Evolutionary conservation across 2,797 vertebrate genomes (phyloP).

Genomic region (Capromys pilorides): DNA sequence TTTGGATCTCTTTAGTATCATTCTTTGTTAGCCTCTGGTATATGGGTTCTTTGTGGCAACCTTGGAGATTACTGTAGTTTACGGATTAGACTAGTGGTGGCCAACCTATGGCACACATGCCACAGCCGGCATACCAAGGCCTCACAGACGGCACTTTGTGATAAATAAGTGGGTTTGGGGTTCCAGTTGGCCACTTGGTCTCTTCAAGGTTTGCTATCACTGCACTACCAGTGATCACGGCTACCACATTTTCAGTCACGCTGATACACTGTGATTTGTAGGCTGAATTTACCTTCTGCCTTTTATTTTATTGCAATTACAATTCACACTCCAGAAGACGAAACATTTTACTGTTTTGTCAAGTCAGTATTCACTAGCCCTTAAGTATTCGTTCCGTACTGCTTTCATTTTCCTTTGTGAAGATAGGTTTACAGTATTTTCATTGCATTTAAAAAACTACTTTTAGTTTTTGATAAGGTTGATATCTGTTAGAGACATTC

Average conservation of each 20-base stretch:
- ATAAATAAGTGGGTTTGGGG: not conserved
- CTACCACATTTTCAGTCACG: not conserved
- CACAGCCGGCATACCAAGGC: not conserved
- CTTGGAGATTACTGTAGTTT: not conserved
- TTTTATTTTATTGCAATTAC: not conserved
- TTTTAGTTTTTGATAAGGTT: constrained; percentile 9
- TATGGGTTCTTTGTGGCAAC: not conserved
- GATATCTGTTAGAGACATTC: not conserved
- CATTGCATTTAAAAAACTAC: not conserved
- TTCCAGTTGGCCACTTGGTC: not conserved
- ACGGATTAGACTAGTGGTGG: not conserved
- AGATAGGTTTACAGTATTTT: not conserved
- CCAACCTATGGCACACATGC: not conserved
- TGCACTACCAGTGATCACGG: not conserved
- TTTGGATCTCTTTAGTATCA: not conserved
- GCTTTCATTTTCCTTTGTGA: not conserved
- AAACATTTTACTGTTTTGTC: not conserved
- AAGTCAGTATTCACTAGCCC: not conserved
- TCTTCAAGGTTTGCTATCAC: not conserved
- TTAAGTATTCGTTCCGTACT: not conserved
- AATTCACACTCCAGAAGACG: not conserved
- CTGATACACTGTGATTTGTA: not conserved
- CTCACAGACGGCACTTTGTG: not conserved
- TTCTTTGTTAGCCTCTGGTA: not conserved
- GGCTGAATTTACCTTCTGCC: not conserved